phyloP scores from a whole-genome alignment of 2,888 invertebrate genomes.

The Salticus scenicus region DNA sequence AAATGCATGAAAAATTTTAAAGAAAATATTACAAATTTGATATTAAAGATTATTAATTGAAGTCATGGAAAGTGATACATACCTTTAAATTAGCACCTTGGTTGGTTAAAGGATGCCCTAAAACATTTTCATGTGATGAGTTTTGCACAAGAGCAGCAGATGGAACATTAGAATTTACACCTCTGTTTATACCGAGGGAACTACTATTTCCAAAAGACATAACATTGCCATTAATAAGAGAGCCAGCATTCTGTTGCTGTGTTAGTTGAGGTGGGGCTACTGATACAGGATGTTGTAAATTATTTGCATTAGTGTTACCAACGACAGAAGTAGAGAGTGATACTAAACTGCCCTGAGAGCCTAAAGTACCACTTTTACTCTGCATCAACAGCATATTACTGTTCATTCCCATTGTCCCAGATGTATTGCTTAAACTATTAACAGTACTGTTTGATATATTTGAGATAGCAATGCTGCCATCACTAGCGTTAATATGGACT shows the following conservation, averaged over 20 bases:
- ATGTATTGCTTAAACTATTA: slow-evolving; percentile 62
- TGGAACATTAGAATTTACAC: slow-evolving; percentile 52
- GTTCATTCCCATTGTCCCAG: slow-evolving; percentile 61
- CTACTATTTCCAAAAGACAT: slow-evolving; percentile 66
- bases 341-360: slow-evolving; percentile 60
- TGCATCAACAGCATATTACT: slow-evolving; percentile 56
- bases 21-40: too few species aligned
- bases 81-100: slow-evolving; percentile 71
- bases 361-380: slow-evolving; percentile 58
- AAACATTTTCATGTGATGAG: slow-evolving; percentile 71
- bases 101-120: slow-evolving; percentile 70
- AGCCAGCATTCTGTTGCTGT: slow-evolving; percentile 64
- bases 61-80: slow-evolving; percentile 12
- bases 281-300: slow-evolving; percentile 35
- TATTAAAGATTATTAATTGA: too few species aligned
- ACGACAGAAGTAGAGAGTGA: slow-evolving; percentile 63
- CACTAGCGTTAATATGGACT: slow-evolving; percentile 72
- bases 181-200: slow-evolving; percentile 54
- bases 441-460: slow-evolving; percentile 71
- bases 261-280: slow-evolving; percentile 52
- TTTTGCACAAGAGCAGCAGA: slow-evolving; percentile 68
- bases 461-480: slow-evolving; percentile 64
- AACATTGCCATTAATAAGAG: slow-evolving; percentile 75
- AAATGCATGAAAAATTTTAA: too few species aligned
- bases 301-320: slow-evolving; percentile 35